phyloP scores from a whole-genome alignment of 2,888 invertebrate genomes.

The Labia minor region DNA sequence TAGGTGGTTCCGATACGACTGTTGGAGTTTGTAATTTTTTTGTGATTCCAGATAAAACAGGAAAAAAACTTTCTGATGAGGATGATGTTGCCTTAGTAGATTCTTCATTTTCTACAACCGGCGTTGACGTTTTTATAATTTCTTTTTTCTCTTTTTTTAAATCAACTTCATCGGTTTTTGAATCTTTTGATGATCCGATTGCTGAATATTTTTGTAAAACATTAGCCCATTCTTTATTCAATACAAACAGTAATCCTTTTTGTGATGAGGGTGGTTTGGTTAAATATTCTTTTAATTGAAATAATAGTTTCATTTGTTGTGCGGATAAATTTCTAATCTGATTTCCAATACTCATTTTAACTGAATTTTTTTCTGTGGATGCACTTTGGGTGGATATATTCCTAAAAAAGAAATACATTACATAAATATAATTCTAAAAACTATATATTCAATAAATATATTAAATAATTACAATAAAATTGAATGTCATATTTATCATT shows the following conservation, averaged over 20 bases:
- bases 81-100: not conserved
- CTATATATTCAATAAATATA: too few species aligned
- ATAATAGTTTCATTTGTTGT: constrained; percentile 40
- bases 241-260: constrained; percentile 36
- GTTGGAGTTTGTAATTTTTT: not conserved
- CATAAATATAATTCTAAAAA: not conserved
- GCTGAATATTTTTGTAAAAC: constrained; percentile 42
- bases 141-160: not conserved
- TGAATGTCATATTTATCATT: too few species aligned
- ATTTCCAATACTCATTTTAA: constrained; percentile 27
- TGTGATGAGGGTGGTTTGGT: constrained; percentile 39
- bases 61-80: not conserved
- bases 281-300: constrained; percentile 39
- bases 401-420: constrained; percentile 25
- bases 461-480: too few species aligned
- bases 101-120: not conserved
- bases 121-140: not conserved
- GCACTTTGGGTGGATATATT: constrained; percentile 28
- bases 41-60: not conserved
- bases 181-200: constrained; percentile 24
- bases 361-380: constrained; percentile 27
- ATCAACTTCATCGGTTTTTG: constrained; percentile 23
- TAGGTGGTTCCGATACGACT: not conserved
- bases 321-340: constrained; percentile 34
- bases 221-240: constrained; percentile 43